phyloP scores from a whole-genome alignment of 2,888 invertebrate genomes.

The Drosophila vallismaia region DNA sequence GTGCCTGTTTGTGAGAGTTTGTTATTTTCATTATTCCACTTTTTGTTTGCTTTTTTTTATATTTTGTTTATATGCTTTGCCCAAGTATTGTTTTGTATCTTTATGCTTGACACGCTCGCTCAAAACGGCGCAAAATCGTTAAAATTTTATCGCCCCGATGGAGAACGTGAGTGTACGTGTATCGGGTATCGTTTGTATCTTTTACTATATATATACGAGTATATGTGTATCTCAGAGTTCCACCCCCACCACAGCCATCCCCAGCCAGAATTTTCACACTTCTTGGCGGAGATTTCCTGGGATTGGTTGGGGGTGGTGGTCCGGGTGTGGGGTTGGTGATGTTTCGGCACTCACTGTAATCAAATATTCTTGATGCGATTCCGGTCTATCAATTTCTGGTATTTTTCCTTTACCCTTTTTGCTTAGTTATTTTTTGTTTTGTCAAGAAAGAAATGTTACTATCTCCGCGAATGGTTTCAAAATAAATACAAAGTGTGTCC shows the following conservation, averaged over 20 bases:
- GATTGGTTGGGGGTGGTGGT: not conserved
- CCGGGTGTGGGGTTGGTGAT: not conserved
- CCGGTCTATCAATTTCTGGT: not conserved
- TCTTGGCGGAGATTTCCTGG: constrained; percentile 32
- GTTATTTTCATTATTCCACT: constrained; percentile 33
- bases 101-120: constrained; percentile 78
- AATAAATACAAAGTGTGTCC: constrained; percentile 1
- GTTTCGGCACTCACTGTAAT: constrained; percentile 16
- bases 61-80: constrained; percentile 31
- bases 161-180: constrained; percentile 36
- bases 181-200: constrained; percentile 35
- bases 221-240: constrained; percentile 3
- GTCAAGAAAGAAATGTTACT: constrained; percentile 12
- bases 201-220: constrained; percentile 4
- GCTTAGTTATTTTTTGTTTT: constrained; percentile 3
- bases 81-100: constrained; percentile 60
- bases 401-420: constrained; percentile 7
- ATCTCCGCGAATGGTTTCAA: constrained; percentile 16
- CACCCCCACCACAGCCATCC: constrained; percentile 34
- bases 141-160: constrained; percentile 75
- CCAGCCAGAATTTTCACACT: constrained; percentile 33
- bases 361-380: constrained; percentile 43
- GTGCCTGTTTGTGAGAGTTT: constrained; percentile 25
- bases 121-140: constrained; percentile 78
- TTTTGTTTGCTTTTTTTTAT: constrained; percentile 29